These are phyloP conservation scores for Malurus alboscapulatus DNA, from an alignment of 2,113 vertebrate genomes.

Conservation along the genomic window DNA sequence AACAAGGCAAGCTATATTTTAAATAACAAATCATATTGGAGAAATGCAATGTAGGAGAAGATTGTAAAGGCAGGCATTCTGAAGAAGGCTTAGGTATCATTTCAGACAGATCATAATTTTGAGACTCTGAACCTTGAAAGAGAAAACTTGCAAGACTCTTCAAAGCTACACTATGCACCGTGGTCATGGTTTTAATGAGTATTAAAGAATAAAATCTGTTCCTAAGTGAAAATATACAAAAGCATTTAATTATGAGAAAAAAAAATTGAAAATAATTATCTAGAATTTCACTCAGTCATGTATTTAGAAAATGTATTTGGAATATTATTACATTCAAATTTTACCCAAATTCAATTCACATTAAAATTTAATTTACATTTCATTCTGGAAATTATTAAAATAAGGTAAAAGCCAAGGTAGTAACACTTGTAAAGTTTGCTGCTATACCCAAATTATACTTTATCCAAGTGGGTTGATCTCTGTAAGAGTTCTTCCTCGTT, in stretches of 20 bases:
- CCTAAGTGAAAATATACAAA: not conserved
- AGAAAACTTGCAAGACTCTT: not conserved
- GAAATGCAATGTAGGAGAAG: not conserved
- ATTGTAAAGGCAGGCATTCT: not conserved
- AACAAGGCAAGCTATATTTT: not conserved
- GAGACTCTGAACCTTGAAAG: not conserved
- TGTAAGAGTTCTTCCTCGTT: not conserved
- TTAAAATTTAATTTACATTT: not conserved
- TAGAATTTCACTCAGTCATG: not conserved
- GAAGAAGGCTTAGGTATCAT: not conserved
- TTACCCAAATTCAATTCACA: not conserved
- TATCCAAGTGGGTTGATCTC: not conserved
- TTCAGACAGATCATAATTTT: not conserved
- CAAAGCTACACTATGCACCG: not conserved
- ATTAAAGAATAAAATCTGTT: not conserved
- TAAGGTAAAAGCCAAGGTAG: not conserved
- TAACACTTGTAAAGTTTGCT: not conserved
- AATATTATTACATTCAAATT: not conserved
- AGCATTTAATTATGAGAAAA: not conserved
- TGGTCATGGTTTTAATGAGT: not conserved
- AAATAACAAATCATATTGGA: not conserved
- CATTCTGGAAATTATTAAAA: not conserved
- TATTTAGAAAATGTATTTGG: not conserved
- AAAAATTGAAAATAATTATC: not conserved
- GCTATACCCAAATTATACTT: not conserved